Evolutionary conservation across 2,113 vertebrate species (phyloP), one percentile per base, ranked within the genome.

Genomic region (Amazona guildingii): DNA sequence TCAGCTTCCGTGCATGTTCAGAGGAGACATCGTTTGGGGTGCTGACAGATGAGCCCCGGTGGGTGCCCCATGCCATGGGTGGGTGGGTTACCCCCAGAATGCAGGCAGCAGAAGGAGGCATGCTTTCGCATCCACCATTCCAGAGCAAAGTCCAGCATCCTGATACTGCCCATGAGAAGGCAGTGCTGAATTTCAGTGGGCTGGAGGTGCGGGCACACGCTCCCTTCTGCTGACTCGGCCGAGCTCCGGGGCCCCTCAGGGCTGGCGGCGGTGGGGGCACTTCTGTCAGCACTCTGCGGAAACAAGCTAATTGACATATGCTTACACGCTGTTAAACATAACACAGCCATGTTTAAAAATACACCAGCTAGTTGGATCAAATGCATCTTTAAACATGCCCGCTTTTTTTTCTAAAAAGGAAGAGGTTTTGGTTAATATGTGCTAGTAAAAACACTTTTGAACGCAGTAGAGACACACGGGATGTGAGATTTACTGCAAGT

Each of bases 321-420:
- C 92, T 96, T 96, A 96, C 93, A 57, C 1, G 33, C 79, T 96
- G 90, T 94, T 94, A 96, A 97, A 95, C 93, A 90, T 86, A 95
- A 96, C 83, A 91, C 70, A 35, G 63, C 52, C 7, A 2, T 94
- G 92, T 96, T 94, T 96, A 92, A 96, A 94, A 96, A 96, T 95
- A 91, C 2, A 13, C 79, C 54, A 87, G 92, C 82, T 88, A 84
- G 67, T 81, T 61, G 4, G 92, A 93, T 97, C 92, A 97, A 97
- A 92, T 90, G 61, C 54, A 67, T 90, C 93, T 94, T 95, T 80
- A 94, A 96, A 88, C 70, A 91, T 4, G 46, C 15, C 24, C 76
- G 21, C 2, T 28, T 67, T 78, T 73, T 68, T n/a, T 31, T 29
- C 18, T 27, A 6, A n/a, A 86, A 81, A 88, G 69, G 24, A 95